A percentile compares a stretch with the other conserved stretches of the same genome.
phyloP scores from a whole-genome alignment of 2,113 vertebrate genomes.

The Rana temporaria region DNA sequence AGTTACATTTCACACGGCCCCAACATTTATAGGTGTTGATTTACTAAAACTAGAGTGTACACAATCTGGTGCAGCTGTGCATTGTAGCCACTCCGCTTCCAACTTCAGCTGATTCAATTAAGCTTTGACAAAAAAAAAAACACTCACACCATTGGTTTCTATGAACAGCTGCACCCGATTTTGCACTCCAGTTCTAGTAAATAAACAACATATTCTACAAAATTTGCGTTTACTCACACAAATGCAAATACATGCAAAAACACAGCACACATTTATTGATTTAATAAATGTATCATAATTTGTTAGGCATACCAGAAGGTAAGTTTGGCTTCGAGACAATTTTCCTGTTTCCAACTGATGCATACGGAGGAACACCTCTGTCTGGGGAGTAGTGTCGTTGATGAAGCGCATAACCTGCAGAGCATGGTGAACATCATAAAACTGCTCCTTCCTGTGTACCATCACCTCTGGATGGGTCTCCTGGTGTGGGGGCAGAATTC shows the following conservation, averaged over 20 bases:
- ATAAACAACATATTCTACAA: no score
- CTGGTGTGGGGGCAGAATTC: slow-evolving; percentile 90
- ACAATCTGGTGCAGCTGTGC: no score
- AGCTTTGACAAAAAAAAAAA: no score
- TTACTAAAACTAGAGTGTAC: no score
- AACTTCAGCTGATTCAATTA: no score
- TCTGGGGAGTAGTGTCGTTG: slow-evolving; percentile 78
- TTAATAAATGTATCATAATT: slow-evolving; percentile 54
- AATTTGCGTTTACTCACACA: background rate
- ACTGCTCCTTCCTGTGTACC: slow-evolving; percentile 85
- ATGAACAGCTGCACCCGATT: no score
- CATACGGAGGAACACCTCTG: slow-evolving; percentile 87
- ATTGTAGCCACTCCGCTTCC: no score
- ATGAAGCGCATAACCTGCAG: slow-evolving; percentile 86
- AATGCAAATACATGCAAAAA: background rate
- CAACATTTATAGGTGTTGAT: no score
- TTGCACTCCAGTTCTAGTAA: no score
- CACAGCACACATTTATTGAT: background rate
- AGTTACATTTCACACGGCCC: no score
- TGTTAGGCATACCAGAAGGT: slow-evolving; percentile 70
- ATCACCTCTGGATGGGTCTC: slow-evolving; percentile 89
- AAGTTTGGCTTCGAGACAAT: slow-evolving; percentile 83
- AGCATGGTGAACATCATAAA: slow-evolving; percentile 83
- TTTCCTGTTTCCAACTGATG: slow-evolving; percentile 89
- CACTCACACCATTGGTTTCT: no score